These are phyloP conservation scores for Brachyptera risi DNA, from an alignment of 2,888 invertebrate species.

Conservation along the genomic window DNA sequence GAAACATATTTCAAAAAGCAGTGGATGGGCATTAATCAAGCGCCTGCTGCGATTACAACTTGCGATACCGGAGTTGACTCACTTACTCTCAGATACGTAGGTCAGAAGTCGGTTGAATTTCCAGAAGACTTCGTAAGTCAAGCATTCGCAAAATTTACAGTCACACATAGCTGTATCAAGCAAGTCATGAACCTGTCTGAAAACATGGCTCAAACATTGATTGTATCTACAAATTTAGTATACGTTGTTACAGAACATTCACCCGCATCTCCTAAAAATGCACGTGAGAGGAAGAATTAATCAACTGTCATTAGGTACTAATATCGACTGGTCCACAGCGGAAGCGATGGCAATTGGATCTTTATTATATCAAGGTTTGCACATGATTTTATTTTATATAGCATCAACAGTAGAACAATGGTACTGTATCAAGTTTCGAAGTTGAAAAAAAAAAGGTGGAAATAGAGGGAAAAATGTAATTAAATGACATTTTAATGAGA, in stretches of 20 bases:
- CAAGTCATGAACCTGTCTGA: too few relatives aligned
- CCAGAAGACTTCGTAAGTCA: conserved; percentile 73
- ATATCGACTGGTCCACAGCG: conserved; percentile 93
- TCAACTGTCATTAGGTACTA: conserved; percentile 62
- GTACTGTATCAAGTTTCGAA: too few relatives aligned
- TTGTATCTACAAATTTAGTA: too few relatives aligned
- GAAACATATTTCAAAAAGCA: conserved; percentile 67
- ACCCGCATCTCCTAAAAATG: conserved; percentile 79
- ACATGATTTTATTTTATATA: too few relatives aligned
- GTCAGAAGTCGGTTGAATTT: conserved; percentile 70
- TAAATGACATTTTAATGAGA: too few relatives aligned
- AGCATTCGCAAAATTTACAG: background rate
- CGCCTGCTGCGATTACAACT: conserved; percentile 66
- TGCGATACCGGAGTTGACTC: conserved; percentile 91
- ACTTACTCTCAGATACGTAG: conserved; percentile 70
- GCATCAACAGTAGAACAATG: too few relatives aligned
- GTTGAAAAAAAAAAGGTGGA: too few relatives aligned
- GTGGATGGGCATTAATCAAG: conserved; percentile 71
- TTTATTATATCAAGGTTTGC: conserved; percentile 62
- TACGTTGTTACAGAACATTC: conserved; percentile 78
- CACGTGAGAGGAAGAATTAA: conserved; percentile 67
- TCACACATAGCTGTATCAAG: too few relatives aligned
- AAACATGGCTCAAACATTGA: too few relatives aligned
- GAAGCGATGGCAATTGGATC: conserved; percentile 92
- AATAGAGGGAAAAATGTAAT: too few relatives aligned